phyloP scores from a whole-genome alignment of 2,113 vertebrate genomes.

The Acanthisitta chloris region DNA sequence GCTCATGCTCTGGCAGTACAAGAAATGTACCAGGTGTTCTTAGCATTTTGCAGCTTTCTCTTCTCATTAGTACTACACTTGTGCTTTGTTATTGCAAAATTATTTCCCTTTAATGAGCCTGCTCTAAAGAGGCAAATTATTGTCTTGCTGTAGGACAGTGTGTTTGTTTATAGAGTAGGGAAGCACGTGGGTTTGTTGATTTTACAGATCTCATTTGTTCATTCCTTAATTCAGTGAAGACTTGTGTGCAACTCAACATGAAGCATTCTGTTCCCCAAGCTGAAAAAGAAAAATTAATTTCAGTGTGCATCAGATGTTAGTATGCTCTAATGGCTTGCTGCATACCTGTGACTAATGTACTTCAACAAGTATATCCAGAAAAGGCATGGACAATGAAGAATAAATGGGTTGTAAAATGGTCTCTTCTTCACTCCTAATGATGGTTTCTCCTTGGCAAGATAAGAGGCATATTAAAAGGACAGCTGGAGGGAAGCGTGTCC shows the following conservation, averaged over 20 bases:
- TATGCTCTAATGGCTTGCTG: background rate
- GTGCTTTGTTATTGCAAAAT: slow-evolving; percentile 10
- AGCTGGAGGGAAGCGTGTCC: background rate
- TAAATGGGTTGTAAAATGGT: slow-evolving; percentile 32
- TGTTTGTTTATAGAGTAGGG: background rate
- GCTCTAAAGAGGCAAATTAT: slow-evolving; percentile 9
- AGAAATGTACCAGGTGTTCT: slow-evolving; percentile 3
- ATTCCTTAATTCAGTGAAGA: background rate
- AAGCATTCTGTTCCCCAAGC: background rate
- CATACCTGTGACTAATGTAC: slow-evolving; percentile 32
- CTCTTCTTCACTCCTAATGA: background rate
- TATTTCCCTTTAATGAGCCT: slow-evolving; percentile 41
- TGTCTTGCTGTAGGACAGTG: background rate
- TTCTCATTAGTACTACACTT: slow-evolving; percentile 19
- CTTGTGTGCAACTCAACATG: background rate
- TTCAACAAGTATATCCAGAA: slow-evolving; percentile 1
- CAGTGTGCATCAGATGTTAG: background rate
- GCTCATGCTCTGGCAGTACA: background rate
- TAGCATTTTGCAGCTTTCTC: background rate
- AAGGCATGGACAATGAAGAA: background rate
- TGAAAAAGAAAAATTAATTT: background rate
- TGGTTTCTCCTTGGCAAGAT: background rate
- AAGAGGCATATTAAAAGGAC: background rate
- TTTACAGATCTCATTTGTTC: slow-evolving; percentile 9
- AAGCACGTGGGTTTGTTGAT: background rate